Evolutionary conservation across 2,797 vertebrate species (phyloP), one percentile per base, ranked within the genome.

Genomic region (Tamandua tetradactyla): DNA sequence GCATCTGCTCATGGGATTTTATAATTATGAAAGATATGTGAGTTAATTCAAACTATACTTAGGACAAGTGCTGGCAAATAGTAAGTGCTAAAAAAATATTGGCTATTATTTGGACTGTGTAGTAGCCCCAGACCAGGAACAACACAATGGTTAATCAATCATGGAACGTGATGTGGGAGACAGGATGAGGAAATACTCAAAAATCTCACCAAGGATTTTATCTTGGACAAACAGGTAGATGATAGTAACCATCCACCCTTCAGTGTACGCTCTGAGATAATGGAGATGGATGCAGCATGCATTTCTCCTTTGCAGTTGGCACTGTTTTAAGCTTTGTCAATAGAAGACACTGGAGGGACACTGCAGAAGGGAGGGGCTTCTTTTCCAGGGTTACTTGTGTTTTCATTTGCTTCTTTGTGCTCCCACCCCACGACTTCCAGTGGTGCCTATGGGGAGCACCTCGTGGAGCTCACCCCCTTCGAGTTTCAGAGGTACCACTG

Each of bases 81-180:
- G 40, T n/a, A 82, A 75, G 20, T 37, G 5, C 18, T 75, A 55
- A 72, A 55, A 87, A 91, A 44, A 13, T 49, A 75, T 6, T 76
- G 49, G 32, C 86, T 62, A 37, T 44, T 62, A 6, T 49, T 76
- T 23, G 30, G 74, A n/a, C n/a, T n/a, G 12, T 75, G 1, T 57
- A 62, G 72, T 32, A 55, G 27, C 55, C 61, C 83, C 80, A 95
- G 93, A 95, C 59, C 62, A 95, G 80, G 93, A 92, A 88, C 52
- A 87, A 64, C 30, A 35, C 17, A 62, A 49, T 44, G 87, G 11
- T 42, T 66, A 30, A 40, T 52, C 30, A 35, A 74, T 57, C 69
- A 6, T 40, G 79, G 64, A 57, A 85, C n/a, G n/a, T 47, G 4
- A 30, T 42, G 1, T 42, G 27, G 66, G 20, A 68, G 62, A 66